A percentile compares a stretch with the other conserved stretches of the same genome.
phyloP scores from a whole-genome alignment of 2,113 vertebrate species.

The Phyllostomus discolor region DNA sequence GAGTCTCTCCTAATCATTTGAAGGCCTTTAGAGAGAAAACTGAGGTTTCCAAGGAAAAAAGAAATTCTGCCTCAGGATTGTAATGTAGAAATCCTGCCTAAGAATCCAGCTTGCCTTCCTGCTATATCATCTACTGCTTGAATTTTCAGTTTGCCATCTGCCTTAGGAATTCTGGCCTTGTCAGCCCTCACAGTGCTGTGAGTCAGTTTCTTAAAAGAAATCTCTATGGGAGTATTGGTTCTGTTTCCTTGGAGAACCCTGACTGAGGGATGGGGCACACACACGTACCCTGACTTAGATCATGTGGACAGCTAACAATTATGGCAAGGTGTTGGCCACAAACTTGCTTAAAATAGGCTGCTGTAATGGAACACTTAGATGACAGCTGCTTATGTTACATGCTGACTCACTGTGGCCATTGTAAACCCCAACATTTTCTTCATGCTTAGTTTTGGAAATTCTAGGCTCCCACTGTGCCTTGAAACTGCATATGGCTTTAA shows the following conservation, averaged over 20 bases:
- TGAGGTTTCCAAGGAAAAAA: background rate
- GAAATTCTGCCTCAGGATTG: background rate
- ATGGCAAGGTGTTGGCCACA: background rate
- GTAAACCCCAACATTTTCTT: background rate
- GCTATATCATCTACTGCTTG: background rate
- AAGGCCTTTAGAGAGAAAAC: background rate
- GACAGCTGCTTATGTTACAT: background rate
- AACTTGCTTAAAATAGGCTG: background rate
- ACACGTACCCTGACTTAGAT: background rate
- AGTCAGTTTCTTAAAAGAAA: background rate
- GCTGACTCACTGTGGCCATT: background rate
- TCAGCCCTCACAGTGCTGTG: background rate
- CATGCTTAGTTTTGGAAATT: background rate
- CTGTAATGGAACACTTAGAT: background rate
- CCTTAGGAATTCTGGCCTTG: background rate
- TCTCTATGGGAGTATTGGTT: background rate
- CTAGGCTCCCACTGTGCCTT: background rate
- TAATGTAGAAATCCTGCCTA: background rate
- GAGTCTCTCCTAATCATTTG: background rate
- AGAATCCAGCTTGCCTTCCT: background rate
- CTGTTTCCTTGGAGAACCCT: background rate
- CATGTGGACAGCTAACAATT: background rate
- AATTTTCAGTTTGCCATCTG: background rate
- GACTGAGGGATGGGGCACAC: background rate
- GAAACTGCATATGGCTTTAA: background rate